Base-by-base conservation (phyloP, 2,797 vertebrate genomes). In the Nyctibius grandis region DNA sequence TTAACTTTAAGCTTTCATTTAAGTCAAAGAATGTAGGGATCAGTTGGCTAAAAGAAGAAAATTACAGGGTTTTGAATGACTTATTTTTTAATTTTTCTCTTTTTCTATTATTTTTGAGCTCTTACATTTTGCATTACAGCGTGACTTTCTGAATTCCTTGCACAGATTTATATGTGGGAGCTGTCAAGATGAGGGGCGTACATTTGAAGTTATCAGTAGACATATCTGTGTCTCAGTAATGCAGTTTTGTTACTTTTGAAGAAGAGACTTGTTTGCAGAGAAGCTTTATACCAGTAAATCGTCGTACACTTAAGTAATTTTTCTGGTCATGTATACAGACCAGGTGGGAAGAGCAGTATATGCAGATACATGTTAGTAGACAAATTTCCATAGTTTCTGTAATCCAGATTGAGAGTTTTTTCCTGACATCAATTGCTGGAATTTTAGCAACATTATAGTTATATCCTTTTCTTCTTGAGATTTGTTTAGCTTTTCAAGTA, bases 1-100 rank as follows among this genome's bases (percentile, higher is more conserved):
- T 98, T 98, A 97, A 96, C 92, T 60, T 96, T 97, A 96, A 95
- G 48, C 85, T 97, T 97, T 95, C 63, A 81, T 82, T 95, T 94
- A 95, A 97, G 78, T 95, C 63, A 95, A 77, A 90, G 67, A 95
- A 97, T 40, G 60, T 95, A 94, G 80, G 45, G 59, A 93, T 95
- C 72, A 59, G 3, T 82, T 97, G 79, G 53, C 56, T 95, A 81
- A 63, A 47, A 95, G 31, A 94, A 94, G 59, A 78, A 89, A 83
- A 54, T 57, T 34, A 12, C 1, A 21, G 8, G 2, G 17, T 33
- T 87, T 85, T 76, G 21, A 33, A 75, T 82, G 1, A 19, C 15
- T 61, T 59, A 3, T 28, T 83, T 76, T 68, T n/a, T 78, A n/a
- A 22, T 83, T 60, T 65, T 3, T 64, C 7, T 25, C n/a, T 67